These are phyloP conservation scores for Acrobasis suavella DNA, from an alignment of 2,888 invertebrate genomes.

Conservation along the genomic window DNA sequence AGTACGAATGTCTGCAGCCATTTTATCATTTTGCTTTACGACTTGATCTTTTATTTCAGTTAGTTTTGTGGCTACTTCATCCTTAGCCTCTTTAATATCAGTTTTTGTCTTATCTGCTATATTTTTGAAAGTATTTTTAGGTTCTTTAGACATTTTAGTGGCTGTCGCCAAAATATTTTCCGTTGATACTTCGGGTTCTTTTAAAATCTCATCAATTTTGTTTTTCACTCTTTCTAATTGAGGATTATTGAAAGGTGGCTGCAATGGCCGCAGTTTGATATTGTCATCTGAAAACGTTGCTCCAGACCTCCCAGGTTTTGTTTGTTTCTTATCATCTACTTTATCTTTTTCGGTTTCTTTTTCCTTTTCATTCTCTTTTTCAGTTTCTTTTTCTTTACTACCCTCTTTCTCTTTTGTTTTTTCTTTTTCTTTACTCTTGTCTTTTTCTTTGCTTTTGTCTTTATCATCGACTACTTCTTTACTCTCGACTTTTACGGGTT, in stretches of 20 bases:
- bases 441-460: conserved; percentile 33
- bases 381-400: conserved; percentile 26
- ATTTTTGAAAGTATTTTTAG: conserved; percentile 51
- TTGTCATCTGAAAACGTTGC: conserved; percentile 61
- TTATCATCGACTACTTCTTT: conserved; percentile 38
- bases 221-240: conserved; percentile 75
- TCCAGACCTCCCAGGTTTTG: conserved; percentile 30
- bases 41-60: conserved; percentile 56
- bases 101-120: conserved; percentile 54
- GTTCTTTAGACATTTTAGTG: conserved; percentile 48
- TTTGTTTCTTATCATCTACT: conserved; percentile 38
- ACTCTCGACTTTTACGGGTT: conserved; percentile 35
- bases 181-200: conserved; percentile 73
- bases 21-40: conserved; percentile 55
- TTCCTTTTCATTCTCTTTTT: conserved; percentile 44
- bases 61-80: conserved; percentile 50
- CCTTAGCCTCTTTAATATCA: conserved; percentile 54
- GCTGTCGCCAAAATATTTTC: conserved; percentile 67
- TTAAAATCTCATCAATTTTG: conserved; percentile 74
- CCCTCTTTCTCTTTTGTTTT: conserved; percentile 28
- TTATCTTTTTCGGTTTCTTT: conserved; percentile 53
- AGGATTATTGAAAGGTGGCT: conserved; percentile 75
- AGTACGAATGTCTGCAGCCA: conserved; percentile 58
- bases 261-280: conserved; percentile 65
- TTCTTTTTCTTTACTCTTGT: conserved; percentile 34